A percentile compares a stretch with the other conserved stretches of the same genome.
These are phyloP conservation scores for Cosmia pyralina DNA, from an alignment of 2,888 invertebrate species.

Conservation along the genomic window DNA sequence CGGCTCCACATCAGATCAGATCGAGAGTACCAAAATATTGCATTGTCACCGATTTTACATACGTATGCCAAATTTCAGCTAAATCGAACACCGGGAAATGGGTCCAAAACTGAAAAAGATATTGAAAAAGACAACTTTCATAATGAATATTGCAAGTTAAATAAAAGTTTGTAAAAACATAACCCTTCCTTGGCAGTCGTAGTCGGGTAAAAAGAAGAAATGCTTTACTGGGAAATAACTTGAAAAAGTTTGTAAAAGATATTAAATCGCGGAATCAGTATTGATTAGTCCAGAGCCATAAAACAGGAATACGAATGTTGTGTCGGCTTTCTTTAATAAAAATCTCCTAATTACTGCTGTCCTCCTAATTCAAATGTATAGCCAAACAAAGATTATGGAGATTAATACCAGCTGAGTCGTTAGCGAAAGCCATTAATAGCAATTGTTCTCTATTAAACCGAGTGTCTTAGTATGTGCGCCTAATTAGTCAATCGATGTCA, in stretches of 20 bases:
- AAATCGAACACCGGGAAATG: too few species aligned
- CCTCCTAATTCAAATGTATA: conserved; percentile 53
- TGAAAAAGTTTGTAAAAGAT: neutral
- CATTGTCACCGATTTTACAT: too few species aligned
- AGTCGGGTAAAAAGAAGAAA: neutral
- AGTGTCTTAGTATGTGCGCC: conserved; percentile 23
- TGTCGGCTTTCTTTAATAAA: conserved; percentile 53
- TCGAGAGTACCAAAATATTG: too few species aligned
- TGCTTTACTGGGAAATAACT: neutral
- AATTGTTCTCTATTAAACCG: conserved; percentile 67
- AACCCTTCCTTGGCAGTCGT: too few species aligned
- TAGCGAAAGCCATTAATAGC: conserved; percentile 64
- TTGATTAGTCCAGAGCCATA: neutral
- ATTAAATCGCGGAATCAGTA: neutral
- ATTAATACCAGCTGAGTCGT: conserved; percentile 59
- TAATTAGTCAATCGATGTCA: conserved; percentile 58
- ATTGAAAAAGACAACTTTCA: too few species aligned
- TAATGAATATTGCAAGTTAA: too few species aligned
- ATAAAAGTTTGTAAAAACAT: too few species aligned
- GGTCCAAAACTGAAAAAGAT: too few species aligned
- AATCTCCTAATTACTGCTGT: conserved; percentile 35
- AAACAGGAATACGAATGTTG: neutral
- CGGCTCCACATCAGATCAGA: too few species aligned
- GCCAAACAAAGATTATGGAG: conserved; percentile 59
- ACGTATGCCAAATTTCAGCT: too few species aligned